Evolutionary conservation across 2,797 vertebrate genomes (phyloP), one percentile per base, ranked within the genome.

Genomic region (Lacerta viridis): DNA sequence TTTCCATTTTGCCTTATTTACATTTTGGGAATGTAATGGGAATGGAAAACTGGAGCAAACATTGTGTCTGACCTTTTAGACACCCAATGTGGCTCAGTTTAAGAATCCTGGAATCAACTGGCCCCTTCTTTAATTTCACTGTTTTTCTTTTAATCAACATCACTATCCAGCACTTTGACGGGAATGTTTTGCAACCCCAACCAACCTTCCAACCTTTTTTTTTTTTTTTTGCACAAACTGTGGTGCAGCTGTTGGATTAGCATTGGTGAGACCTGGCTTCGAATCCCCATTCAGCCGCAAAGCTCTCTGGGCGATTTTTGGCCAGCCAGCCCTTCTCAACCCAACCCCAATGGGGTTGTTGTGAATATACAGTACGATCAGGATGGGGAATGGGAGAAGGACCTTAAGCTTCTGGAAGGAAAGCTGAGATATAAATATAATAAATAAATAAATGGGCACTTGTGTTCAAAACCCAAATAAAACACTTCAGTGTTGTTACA

Each of bases 1-100:
- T 89, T 84, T 66, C 33, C 0, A 4, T 89, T 78, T 93, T 69
- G 80, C 89, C 78, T 89, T 95, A 88, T 91, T 93, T 90, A 88
- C 90, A 41, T 80, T 15, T 90, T 77, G 11, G 13, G 1, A 50
- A 50, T 50, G 50, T 50, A 50, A 50, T 50, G 50, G 50, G 11
- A 50, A 50, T 50, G 3, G 50, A 27, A 83, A 7, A 46, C 17
- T 9, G 20, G 55, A 72, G 33, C 18, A 25, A 55, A 39, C 5
- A 15, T 15, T 59, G 55, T 55, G 1, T 20, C 13, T 69, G 74
- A n/a, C 29, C 27, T 64, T 76, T 39, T 41, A 29, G 55, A 59
- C 41, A 10, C 23, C 20, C n/a, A 74, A 7, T 59, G 13, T 7
- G 23, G 46, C 43, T 33, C 9, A 71, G 18, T 84, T 84, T 74